Evolutionary conservation across 2,797 vertebrate genomes (phyloP), one percentile per base, ranked within the genome.

Genomic region (Lagorchestes hirsutus): DNA sequence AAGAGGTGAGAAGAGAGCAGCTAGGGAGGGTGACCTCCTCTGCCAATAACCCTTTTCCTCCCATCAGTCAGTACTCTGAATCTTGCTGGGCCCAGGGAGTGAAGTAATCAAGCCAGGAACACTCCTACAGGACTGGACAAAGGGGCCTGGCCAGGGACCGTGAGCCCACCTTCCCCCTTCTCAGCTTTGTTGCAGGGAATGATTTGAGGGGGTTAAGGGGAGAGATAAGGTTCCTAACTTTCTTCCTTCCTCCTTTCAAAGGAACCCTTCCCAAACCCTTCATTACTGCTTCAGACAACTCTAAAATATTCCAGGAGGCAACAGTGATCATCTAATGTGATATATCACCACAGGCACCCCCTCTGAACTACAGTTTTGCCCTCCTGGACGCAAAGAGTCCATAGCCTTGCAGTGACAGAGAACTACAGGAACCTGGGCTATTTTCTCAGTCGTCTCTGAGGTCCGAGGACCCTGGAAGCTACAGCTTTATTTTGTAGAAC

Each of bases 281-380:
- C 16, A 74, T 74, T 40, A 40, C n/a, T 12, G 34, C 1, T 1
- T 74, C 16, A 74, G 5, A n/a, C 9, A 4, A 2, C 5, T 40
- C 16, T n/a, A 1, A 0, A 74, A 40, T 22, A n/a, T 18, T 16
- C 9, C n/a, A 16, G 22, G 14, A 5, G 16, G 22, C 34, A 9
- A 8, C n/a, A 40, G 67, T 74, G 16, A 40, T 5, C n/a, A 40
- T 74, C n/a, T 6, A 14, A 6, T 22, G n/a, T 18, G 5, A 40
- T 1, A 6, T 22, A 5, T 0, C 67, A 22, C 1, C 1, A 18
- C 14, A 0, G 16, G 16, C n/a, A 1, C 2, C 18, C 5, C 22
- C 1, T 40, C 5, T 40, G 16, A 14, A 22, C 16, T 74, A 40
- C 67, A 74, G 5, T 2, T 22, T 74, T 74, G 67, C n/a, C n/a